Evolutionary conservation across 2,888 invertebrate genomes (phyloP), one percentile per base, ranked within the genome.

Genomic region (Tetrapedia diversipes): DNA sequence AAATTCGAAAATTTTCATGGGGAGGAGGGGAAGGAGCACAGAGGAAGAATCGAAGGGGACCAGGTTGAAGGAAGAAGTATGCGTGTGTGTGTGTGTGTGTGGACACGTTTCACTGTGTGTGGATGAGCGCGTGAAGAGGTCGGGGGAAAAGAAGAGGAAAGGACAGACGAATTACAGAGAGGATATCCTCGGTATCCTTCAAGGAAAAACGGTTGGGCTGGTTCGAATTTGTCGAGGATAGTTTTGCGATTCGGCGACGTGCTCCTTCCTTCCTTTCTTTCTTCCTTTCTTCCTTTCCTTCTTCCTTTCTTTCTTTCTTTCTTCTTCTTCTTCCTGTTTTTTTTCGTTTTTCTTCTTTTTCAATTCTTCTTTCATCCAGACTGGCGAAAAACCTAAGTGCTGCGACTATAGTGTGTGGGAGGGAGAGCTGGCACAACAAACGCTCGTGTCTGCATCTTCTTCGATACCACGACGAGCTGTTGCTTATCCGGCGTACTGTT

Each of bases 401-500:
- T 82, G 84, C 84, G 82, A 84, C 80, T 80, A 78, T 80, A 68
- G 71, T 56, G 70, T 80, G 73, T 76, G 74, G 78, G 73, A 74
- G 80, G 73, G n/a, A n/a, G n/a, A 65, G 77, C 76, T 67, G 84
- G 77, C 69, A 65, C 66, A 69, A 78, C 74, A 67, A 70, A 69
- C 76, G 75, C 84, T 81, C 84, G 71, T 68, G 60, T 69, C 65
- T 49, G 79, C 53, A 61, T 77, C 72, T 41, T 45, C 60, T 64
- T 76, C 41, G 43, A 64, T 61, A 27, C 69, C 68, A 59, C 75
- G 71, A 70, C 73, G 80, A 68, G 76, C 69, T 78, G 80, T 69
- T 77, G 82, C 75, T 54, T 78, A 54, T 32, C 22, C 70, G 57
- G 57, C 68, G 65, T 41, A 79, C 60, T 67, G 92, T 95, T 94